phyloP scores from a whole-genome alignment of 2,113 vertebrate genomes.

The Spea bombifrons region DNA sequence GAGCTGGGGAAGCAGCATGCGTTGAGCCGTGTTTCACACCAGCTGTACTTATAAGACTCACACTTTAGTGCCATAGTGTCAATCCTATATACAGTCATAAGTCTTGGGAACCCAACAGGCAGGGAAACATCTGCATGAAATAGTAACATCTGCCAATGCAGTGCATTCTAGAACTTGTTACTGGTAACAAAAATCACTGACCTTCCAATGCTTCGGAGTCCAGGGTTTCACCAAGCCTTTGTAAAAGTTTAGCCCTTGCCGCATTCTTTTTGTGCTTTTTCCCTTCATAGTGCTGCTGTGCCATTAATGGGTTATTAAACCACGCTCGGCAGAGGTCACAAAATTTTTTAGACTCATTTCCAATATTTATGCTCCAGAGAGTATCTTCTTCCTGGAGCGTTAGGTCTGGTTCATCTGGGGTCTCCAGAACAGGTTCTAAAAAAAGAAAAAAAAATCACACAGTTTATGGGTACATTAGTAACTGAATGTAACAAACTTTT shows the following conservation, averaged over 20 bases:
- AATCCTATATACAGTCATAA: too few relatives aligned
- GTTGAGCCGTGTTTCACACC: too few relatives aligned
- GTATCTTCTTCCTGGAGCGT: conserved; percentile 44
- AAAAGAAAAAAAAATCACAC: not conserved
- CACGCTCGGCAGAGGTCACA: conserved; percentile 75
- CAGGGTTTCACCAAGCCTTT: conserved; percentile 72
- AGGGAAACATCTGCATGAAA: too few relatives aligned
- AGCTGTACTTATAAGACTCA: too few relatives aligned
- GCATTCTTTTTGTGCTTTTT: conserved; percentile 78
- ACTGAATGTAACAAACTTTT: too few relatives aligned
- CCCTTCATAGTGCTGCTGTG: conserved; percentile 78
- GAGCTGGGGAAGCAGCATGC: too few relatives aligned
- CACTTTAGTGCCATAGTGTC: too few relatives aligned
- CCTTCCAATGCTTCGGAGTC: conserved; percentile 51
- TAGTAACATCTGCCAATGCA: not conserved
- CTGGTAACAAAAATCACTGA: not conserved
- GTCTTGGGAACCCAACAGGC: too few relatives aligned
- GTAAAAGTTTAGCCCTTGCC: conserved; percentile 69
- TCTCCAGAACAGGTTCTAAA: conserved; percentile 32
- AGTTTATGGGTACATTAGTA: too few relatives aligned
- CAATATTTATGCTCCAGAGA: conserved; percentile 55
- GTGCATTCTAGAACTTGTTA: not conserved
- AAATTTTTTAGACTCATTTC: conserved; percentile 71
- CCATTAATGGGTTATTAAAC: conserved; percentile 82
- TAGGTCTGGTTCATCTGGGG: conserved; percentile 57